These are phyloP conservation scores for Coenobita brevimanus DNA, from an alignment of 1,140 invertebrate genomes.

Conservation along the genomic window DNA sequence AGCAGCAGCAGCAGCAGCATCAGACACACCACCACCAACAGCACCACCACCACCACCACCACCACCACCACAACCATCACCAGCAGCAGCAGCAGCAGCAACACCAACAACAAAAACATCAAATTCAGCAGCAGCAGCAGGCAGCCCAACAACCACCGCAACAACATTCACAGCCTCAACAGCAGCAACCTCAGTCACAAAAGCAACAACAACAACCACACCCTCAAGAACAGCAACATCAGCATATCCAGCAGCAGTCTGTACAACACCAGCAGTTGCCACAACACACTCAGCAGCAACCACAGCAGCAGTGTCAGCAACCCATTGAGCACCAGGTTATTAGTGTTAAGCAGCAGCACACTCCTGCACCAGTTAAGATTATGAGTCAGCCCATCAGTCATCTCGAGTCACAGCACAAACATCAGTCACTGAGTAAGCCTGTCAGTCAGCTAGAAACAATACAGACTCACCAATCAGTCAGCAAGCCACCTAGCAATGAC, in stretches of 20 bases:
- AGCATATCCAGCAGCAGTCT: neutral
- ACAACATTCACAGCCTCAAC: neutral
- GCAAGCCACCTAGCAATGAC: constrained; percentile 21
- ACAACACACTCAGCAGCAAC: neutral
- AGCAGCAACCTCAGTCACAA: neutral
- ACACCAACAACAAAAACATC: neutral
- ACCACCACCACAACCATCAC: constrained; percentile 2
- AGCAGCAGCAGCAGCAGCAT: constrained; percentile 4
- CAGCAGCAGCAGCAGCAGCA: constrained; percentile 22
- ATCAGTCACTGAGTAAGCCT: neutral
- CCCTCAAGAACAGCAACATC: neutral
- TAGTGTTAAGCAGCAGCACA: no score
- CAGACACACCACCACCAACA: neutral
- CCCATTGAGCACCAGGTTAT: no score
- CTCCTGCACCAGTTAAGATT: no score
- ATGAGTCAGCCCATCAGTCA: constrained; percentile 20
- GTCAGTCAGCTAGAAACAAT: neutral
- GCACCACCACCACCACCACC: constrained; percentile 14
- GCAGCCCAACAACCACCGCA: neutral
- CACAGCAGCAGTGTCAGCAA: constrained; percentile 11
- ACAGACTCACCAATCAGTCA: constrained; percentile 28
- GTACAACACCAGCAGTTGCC: neutral
- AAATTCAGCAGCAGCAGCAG: neutral
- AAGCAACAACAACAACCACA: neutral
- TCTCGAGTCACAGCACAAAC: neutral